phyloP scores from a whole-genome alignment of 1,140 invertebrate genomes.

The Megalonaias nervosa region DNA sequence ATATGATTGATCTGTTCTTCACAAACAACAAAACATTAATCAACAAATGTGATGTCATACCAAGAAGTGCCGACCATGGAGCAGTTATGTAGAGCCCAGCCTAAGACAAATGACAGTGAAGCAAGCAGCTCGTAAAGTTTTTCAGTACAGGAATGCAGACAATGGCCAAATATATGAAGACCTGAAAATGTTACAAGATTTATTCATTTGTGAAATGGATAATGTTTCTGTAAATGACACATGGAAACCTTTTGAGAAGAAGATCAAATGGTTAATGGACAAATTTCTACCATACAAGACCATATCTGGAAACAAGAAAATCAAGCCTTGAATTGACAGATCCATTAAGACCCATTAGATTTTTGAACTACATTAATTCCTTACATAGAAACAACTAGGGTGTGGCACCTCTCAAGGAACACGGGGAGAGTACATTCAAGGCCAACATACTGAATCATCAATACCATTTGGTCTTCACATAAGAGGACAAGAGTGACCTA shows the following conservation, averaged over 20 bases:
- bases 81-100: slow-evolving; percentile 11
- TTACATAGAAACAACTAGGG: too few relatives aligned
- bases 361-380: too few relatives aligned
- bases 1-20: slow-evolving; percentile 11
- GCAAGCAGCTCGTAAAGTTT: neutral
- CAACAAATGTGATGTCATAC: slow-evolving; percentile 11
- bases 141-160: neutral
- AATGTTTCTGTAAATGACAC: neutral
- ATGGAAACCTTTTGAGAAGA: slow-evolving; percentile 5
- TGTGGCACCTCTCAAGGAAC: too few relatives aligned
- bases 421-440: slow-evolving; percentile 5
- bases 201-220: neutral
- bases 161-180: neutral
- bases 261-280: neutral
- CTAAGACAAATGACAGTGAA: slow-evolving; percentile 1
- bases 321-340: slow-evolving; percentile 10
- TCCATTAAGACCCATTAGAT: neutral
- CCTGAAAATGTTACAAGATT: neutral
- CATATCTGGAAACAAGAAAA: neutral
- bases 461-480: slow-evolving; percentile 15
- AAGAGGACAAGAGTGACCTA: neutral
- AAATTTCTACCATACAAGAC: slow-evolving; percentile 2
- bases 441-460: slow-evolving; percentile 29
- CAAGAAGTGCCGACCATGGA: neutral
- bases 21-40: slow-evolving; percentile 7